Base-by-base conservation (phyloP, 53 echinoderm and acorn worm genomes). In the Mesocentrotus franciscanus region DNA sequence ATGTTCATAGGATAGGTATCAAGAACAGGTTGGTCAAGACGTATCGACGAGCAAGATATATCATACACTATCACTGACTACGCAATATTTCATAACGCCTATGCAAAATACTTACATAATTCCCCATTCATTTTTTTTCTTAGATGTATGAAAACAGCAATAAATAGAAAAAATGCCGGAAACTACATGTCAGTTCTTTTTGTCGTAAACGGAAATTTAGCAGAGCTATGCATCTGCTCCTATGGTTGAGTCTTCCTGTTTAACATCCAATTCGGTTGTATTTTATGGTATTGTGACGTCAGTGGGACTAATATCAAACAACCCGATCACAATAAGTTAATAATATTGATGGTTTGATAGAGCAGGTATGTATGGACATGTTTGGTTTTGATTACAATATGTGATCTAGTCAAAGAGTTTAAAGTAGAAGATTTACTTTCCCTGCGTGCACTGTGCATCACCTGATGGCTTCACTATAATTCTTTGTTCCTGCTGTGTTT, bases 161-260 rank as follows among this genome's bases (percentile, higher is more conserved):
- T 87, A 15, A n/a, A 87, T 10, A 57, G 15, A 57, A 87, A 87
- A 36, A 81, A 81, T 39, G 15, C 36, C 85, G 85, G 85, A 85
- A 85, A 85, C 85, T 22, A 26, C 58, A 87, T 87, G 87, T 87
- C 87, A 87, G 87, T 58, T 87, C 58, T 58, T 87, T 81, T 87
- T 58, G 26, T 87, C 87, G 27, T n/a, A 59, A 87, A 58, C 87
- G 87, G 87, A 87, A 58, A 87, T 58, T 33, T 57, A 56, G 58
- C 87, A 58, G 58, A 87, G 87, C 87, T 87, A 56, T 57, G 87
- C 87, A 87, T 87, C 87, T 87, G 87, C 87, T 57, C 13, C 56
- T 12, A n/a, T 57, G 57, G 10, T 33, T 58, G 12, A 13, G 12
- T n/a, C 29, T 87, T 87, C 87, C 87, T 87, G 87, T 58, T 2